Conservation (phyloP, 2,797 vertebrate species). For the Siniperca undulata region DNA sequence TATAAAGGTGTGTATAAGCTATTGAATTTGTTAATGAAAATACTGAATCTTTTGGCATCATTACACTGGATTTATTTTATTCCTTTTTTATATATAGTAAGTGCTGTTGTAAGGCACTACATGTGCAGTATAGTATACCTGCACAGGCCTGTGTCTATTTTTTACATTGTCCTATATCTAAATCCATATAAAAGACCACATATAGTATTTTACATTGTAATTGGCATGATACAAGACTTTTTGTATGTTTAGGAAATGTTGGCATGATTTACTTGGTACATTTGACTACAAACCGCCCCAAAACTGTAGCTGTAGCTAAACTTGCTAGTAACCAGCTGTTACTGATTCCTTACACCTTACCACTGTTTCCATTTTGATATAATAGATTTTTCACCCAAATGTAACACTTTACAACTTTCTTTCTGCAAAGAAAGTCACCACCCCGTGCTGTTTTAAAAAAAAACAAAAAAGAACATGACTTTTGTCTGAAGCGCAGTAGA, state of each 20-base stretch:
- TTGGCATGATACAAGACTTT: background rate
- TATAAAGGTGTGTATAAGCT: background rate
- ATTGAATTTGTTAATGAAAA: background rate
- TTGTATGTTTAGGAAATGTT: background rate
- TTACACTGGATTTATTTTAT: background rate
- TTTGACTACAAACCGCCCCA: background rate
- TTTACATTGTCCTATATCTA: background rate
- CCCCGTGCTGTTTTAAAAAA: background rate
- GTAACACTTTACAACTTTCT: background rate
- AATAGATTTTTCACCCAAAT: background rate
- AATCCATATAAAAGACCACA: background rate
- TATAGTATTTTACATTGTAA: background rate
- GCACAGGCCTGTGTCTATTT: background rate
- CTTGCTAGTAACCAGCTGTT: background rate
- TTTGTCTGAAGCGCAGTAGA: background rate
- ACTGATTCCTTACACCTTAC: background rate
- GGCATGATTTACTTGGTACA: background rate
- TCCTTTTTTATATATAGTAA: background rate
- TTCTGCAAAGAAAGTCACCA: background rate
- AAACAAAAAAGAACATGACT: background rate
- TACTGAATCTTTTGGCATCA: background rate
- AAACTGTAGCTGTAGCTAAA: background rate
- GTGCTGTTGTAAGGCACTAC: background rate
- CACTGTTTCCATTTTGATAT: background rate
- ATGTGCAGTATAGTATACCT: background rate